These are phyloP conservation scores for Seriola dumerili DNA, from an alignment of 2,113 vertebrate species.

Conservation along the genomic window DNA sequence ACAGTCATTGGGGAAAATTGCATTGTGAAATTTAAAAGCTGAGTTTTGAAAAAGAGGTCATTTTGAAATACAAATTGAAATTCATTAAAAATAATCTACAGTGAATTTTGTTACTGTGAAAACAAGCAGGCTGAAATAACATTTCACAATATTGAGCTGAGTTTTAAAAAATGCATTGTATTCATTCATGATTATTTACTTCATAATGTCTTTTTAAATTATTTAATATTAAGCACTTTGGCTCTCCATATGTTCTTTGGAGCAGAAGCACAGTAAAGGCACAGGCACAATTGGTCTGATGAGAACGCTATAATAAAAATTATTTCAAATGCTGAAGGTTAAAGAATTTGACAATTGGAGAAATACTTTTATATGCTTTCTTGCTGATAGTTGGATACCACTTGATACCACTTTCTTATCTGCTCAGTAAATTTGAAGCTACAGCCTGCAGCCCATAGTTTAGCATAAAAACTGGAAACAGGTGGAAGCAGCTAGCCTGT, in stretches of 20 bases:
- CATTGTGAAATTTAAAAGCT: too few species aligned
- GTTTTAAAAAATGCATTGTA: too few species aligned
- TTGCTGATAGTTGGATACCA: background rate
- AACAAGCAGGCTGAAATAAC: too few species aligned
- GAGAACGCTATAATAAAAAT: background rate
- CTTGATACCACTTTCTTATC: too few species aligned
- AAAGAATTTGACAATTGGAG: background rate
- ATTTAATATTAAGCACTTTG: background rate
- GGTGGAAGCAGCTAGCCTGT: too few species aligned
- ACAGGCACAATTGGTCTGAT: background rate
- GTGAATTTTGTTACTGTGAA: too few species aligned
- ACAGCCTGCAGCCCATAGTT: background rate
- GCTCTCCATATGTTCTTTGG: background rate
- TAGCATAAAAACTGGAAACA: too few species aligned
- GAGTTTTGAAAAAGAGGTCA: too few species aligned
- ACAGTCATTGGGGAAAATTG: background rate
- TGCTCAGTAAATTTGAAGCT: background rate
- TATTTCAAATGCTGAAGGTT: background rate
- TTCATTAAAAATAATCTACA: too few species aligned
- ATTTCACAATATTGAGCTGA: too few species aligned
- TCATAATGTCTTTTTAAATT: background rate
- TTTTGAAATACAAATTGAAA: too few species aligned
- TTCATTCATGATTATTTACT: background rate
- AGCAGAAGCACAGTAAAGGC: too few species aligned
- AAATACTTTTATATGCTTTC: background rate